Base-by-base conservation (phyloP, 1,140 invertebrate species). In the Drosophila azteca region DNA sequence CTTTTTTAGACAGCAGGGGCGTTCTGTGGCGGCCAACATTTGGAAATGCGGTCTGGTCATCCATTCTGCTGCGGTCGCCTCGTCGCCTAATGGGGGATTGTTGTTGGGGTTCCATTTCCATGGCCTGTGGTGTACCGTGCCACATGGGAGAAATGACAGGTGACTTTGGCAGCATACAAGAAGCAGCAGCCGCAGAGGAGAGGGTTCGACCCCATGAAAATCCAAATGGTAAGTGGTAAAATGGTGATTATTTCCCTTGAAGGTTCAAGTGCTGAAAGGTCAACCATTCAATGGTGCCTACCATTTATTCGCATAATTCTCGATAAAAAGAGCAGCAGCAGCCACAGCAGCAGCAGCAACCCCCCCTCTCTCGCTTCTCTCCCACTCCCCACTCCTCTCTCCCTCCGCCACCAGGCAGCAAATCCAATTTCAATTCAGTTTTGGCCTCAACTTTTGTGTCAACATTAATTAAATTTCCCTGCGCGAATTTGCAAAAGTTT, bases 391-490 rank as follows among this genome's bases (percentile, higher is more conserved):
- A 31, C 13, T 6, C 49, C 9, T 13, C 29, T 50, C 26, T 17
- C 22, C 5, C 3, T 24, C 24, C 0, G 2, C 24, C 5, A 5
- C 24, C 24, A 4, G 24, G 24, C 24, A 6, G 24, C 24, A 24
- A 31, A 55, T 48, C 24, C 31, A 49, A 59, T 71, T 71, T 79
- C 48, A 78, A 79, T 83, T 79, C 64, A 61, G 59, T 80, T 82
- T 61, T 57, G 62, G 50, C 50, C 53, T 48, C 62, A 82, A 64
- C 65, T 87, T 39, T 39, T 88, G 79, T 87, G 83, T 87, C 83
- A 89, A 87, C 83, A 88, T 88, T 88, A 87, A 87, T 87, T 87
- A 88, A 87, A 79, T 88, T 87, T 83, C 73, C 35, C 67, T 60
- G 83, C 79, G 76, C 82, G 62, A 69, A 85, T 87, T 82, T 74